Conservation (phyloP, 1,140 invertebrate genomes). For the Pseudoatta argentina region DNA sequence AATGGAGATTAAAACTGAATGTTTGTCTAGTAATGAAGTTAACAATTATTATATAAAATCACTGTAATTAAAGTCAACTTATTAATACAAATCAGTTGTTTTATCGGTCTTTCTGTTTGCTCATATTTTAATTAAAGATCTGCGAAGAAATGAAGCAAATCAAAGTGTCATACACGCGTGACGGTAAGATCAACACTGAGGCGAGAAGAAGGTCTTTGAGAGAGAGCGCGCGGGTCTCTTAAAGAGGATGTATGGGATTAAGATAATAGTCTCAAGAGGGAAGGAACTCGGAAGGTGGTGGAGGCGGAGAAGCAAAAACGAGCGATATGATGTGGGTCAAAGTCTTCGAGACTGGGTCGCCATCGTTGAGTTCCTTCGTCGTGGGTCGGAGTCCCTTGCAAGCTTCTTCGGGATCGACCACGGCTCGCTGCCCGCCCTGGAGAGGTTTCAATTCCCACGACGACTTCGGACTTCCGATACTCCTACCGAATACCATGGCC, state of each 20-base stretch:
- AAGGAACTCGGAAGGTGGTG: conserved; percentile 75
- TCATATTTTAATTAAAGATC: conserved; percentile 24
- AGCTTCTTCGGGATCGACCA: conserved; percentile 70
- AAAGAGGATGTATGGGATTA: conserved; percentile 84
- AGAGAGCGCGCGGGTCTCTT: conserved; percentile 71
- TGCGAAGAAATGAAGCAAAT: conserved; percentile 20
- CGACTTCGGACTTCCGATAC: conserved; percentile 55
- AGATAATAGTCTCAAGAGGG: conserved; percentile 81
- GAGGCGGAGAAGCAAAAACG: conserved; percentile 80
- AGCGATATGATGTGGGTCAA: conserved; percentile 84
- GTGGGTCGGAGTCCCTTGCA: conserved; percentile 70
- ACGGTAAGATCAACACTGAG: conserved; percentile 20
- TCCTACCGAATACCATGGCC: conserved; percentile 29
- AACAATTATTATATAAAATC: not conserved
- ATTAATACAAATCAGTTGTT: not conserved
- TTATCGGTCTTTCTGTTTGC: not conserved
- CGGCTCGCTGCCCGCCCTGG: conserved; percentile 33
- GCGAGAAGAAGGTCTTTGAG: conserved; percentile 44
- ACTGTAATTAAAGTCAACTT: not conserved
- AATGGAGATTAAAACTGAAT: not conserved
- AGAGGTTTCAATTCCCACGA: conserved; percentile 72
- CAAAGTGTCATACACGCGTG: conserved; percentile 27
- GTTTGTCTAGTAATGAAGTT: not conserved
- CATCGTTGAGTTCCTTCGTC: conserved; percentile 74
- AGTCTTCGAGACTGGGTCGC: conserved; percentile 82